phyloP scores from a whole-genome alignment of 2,113 vertebrate genomes.

The Callopanchax toddi region DNA sequence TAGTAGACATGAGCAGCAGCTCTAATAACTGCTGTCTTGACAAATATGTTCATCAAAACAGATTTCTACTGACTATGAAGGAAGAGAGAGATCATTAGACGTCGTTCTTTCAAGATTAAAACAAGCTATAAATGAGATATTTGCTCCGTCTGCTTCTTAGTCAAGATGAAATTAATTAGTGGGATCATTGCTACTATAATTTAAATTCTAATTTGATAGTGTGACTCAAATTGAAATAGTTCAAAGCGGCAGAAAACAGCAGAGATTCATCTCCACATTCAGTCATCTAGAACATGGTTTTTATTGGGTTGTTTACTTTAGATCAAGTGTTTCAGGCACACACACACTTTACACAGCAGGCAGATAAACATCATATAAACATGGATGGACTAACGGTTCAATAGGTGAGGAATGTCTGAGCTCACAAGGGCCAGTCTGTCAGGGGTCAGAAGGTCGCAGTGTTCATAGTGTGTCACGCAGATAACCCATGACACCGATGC shows the following conservation, averaged over 20 bases:
- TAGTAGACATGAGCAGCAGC: background rate
- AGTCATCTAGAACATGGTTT: conserved; percentile 2
- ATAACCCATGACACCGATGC: conserved; percentile 45
- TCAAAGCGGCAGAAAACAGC: conserved; percentile 2
- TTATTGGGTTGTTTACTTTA: background rate
- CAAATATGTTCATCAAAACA: conserved; percentile 10
- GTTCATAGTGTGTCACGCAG: conserved; percentile 36
- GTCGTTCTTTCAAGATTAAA: conserved; percentile 38
- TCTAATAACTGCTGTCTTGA: background rate
- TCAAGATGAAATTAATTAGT: conserved; percentile 58
- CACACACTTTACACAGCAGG: background rate
- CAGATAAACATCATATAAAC: background rate
- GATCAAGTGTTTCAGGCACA: background rate
- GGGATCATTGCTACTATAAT: conserved; percentile 47
- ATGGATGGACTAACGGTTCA: conserved; percentile 1
- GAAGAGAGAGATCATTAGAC: conserved; percentile 22
- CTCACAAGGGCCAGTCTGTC: conserved; percentile 28
- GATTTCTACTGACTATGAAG: conserved; percentile 13
- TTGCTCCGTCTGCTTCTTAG: conserved; percentile 40
- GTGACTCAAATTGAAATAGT: conserved; percentile 18
- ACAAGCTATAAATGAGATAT: conserved; percentile 54
- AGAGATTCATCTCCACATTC: background rate
- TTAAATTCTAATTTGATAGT: conserved; percentile 29
- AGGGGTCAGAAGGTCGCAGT: conserved; percentile 43
- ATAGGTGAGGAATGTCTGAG: conserved; percentile 37